Base-by-base conservation (phyloP, 2,888 invertebrate genomes). In the Biston betularia region DNA sequence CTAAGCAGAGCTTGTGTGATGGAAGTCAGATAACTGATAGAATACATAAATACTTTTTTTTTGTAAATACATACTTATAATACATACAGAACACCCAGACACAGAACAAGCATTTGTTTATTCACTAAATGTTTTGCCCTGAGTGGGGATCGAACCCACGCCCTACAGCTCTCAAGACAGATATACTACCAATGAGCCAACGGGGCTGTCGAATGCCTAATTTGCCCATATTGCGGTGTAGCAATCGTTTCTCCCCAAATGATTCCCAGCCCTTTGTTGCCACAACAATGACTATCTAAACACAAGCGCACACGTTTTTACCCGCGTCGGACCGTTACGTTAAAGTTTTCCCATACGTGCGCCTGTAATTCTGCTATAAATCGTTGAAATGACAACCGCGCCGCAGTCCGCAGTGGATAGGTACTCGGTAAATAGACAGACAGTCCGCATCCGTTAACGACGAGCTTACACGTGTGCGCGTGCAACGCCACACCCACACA, bases 381-480 rank as follows among this genome's bases (percentile, higher is more conserved):
- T 79, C 73, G 75, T 77, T 75, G 74, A 77, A 75, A 77, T 75
- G 79, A 79, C 77, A 77, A 73, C 73, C 74, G 63, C 63, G 58
- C 56, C 58, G 53, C 52, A 15, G 61, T 54, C 49, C 58, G 53
- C 38, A 35, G 14, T 76, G 74, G 73, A 77, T 79, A 24, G 24
- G 24, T 24, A 79, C 77, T 78, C 40, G 72, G 80, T 78, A 79
- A 79, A 82, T 79, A 79, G 80, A 79, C 78, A 76, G 79, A 77
- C 80, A 74, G 79, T 81, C 84, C 84, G 82, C 88, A 89, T 89
- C 88, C 90, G 89, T 84, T 85, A 83, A 68, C 70, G 70, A 63
- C 63, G 60, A 42, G 52, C 56, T 42, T 68, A 57, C 65, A 70
- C 64, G 67, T 71, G 70, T 74, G 74, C 63, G 63, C 55, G 72